Evolutionary conservation across 92 coral and sea anemone species (phyloP).

Genomic region (Porites rus): DNA sequence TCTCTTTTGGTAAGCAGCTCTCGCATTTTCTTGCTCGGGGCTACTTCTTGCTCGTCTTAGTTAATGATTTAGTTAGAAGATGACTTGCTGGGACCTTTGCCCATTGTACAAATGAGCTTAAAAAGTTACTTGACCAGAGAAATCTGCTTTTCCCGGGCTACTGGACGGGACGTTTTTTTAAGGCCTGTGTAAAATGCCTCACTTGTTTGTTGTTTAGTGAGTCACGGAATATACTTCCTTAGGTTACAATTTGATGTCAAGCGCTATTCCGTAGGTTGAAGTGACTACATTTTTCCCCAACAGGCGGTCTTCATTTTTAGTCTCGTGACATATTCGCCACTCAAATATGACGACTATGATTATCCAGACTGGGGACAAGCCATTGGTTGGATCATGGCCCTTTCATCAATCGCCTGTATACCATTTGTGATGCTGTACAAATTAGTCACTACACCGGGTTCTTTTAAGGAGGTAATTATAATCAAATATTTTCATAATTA

Average conservation of each 20-base stretch:
- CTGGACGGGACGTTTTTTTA: no score
- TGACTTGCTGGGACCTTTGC: no score
- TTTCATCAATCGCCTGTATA: slow-evolving; percentile 82
- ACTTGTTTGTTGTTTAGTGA: background rate
- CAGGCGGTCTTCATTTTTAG: slow-evolving; percentile 87
- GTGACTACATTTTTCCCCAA: background rate
- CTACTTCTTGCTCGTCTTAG: no score
- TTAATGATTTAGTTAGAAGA: no score
- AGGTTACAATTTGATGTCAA: no score
- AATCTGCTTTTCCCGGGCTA: no score
- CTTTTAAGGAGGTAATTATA: slow-evolving; percentile 70
- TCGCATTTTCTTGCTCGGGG: no score
- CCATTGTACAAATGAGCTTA: no score
- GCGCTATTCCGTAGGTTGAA: no score
- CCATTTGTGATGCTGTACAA: slow-evolving; percentile 73
- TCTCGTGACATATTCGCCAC: slow-evolving; percentile 83
- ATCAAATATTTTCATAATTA: no score
- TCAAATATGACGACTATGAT: slow-evolving; percentile 74
- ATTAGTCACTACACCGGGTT: slow-evolving; percentile 73
- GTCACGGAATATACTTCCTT: background rate
- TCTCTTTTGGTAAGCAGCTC: no score
- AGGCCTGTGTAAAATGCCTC: background rate
- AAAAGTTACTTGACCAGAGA: no score
- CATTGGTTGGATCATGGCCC: slow-evolving; percentile 85
- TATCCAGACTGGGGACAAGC: slow-evolving; percentile 86